These are phyloP conservation scores for Drosophila navojoa DNA, from an alignment of 1,140 invertebrate genomes.

Conservation along the genomic window DNA sequence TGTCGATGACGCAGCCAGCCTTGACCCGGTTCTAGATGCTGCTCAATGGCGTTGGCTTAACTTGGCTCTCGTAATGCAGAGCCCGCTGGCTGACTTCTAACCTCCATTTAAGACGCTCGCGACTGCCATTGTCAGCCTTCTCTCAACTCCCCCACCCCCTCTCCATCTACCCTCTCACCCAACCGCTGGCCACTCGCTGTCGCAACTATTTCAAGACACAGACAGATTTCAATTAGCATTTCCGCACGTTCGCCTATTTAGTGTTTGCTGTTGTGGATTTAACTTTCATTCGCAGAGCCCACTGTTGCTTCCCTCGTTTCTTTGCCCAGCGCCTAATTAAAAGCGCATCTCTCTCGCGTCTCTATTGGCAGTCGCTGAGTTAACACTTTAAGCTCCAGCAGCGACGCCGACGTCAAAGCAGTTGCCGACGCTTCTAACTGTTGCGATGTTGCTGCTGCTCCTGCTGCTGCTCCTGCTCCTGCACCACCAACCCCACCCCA, in stretches of 20 bases:
- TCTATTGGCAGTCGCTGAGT: conserved; percentile 43
- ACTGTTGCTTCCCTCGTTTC: conserved; percentile 21
- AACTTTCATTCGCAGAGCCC: conserved; percentile 34
- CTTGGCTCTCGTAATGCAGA: conserved; percentile 5
- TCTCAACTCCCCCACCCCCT: not conserved
- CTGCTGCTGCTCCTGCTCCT: not conserved
- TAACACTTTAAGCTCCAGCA: conserved; percentile 70
- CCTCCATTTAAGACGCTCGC: conserved; percentile 39
- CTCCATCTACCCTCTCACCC: not conserved
- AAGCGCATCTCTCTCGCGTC: conserved; percentile 62
- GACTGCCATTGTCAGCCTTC: too few species aligned
- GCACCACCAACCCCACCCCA: not conserved
- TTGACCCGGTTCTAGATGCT: conserved; percentile 66
- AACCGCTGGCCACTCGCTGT: too few species aligned
- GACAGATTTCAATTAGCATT: conserved; percentile 69
- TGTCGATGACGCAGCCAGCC: conserved; percentile 41
- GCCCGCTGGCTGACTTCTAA: conserved; percentile 40
- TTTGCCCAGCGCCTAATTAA: conserved; percentile 59
- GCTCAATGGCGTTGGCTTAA: conserved; percentile 34
- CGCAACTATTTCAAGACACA: conserved; percentile 33
- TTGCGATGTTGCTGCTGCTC: not conserved
- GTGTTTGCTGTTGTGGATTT: conserved; percentile 35
- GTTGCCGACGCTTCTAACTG: conserved; percentile 10
- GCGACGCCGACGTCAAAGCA: conserved; percentile 11
- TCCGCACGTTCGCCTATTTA: conserved; percentile 63